Base-by-base conservation (phyloP, 2,797 vertebrate genomes). In the Microctenopoma lineatum region DNA sequence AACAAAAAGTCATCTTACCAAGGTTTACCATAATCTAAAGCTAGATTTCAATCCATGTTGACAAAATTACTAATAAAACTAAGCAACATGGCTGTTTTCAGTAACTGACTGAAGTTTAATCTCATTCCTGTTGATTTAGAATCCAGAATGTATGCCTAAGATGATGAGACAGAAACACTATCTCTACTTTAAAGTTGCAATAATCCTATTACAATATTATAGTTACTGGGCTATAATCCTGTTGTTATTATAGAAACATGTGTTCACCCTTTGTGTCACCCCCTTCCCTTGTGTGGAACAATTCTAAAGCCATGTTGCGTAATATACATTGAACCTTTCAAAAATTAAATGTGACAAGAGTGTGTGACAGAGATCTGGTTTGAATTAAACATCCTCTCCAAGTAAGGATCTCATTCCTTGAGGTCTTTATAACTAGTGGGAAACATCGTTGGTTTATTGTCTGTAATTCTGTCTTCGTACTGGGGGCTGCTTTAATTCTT, bases 401-500 rank as follows among this genome's bases (percentile, higher is more conserved):
- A 57, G 13, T 42, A 32, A 32, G 51, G 21, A 51, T 48, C 25
- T 56, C 25, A 25, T 62, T 58, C 26, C 44, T 38, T 59, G 8
- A 71, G 46, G 54, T 72, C 61, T 54, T 58, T 45, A 39, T 60
- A 46, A 57, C 38, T 10, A 73, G 62, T 59, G 44, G 57, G 39
- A 56, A 79, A 5, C 60, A 63, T 71, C 13, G 51, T 50, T 70
- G 66, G 32, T 63, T 72, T 70, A 69, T 53, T 63, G 57, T 45
- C 61, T 83, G 57, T 38, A 48, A 73, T 77, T 32, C 56, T 41
- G 65, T 58, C 54, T 82, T 71, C 32, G 59, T 50, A 54, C 36
- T 53, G 27, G 39, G 67, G 55, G 32, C 52, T 70, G 42, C 47
- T 81, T 50, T 81, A 50, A 84, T 81, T 75, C 38, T 70, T 65